Evolutionary conservation across 1,140 invertebrate species (phyloP).

Genomic region (Plectus sambesii): DNA sequence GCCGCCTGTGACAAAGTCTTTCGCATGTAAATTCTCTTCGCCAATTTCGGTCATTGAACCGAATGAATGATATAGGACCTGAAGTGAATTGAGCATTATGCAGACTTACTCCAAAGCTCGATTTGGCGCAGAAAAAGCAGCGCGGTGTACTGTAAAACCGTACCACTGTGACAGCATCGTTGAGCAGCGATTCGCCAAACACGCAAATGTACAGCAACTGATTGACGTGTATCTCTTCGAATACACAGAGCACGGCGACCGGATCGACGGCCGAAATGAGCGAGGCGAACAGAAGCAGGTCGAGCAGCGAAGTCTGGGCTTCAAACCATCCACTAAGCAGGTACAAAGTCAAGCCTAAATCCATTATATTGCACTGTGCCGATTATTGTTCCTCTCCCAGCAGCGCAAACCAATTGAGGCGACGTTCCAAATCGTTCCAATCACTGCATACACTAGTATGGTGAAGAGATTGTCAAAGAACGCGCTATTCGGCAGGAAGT

Average conservation of each 20-base stretch:
- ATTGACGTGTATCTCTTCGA: constrained; percentile 48
- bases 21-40: constrained; percentile 21
- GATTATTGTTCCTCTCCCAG: no score
- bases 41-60: constrained; percentile 31
- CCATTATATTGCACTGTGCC: background rate
- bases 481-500: constrained; percentile 86
- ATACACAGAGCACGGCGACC: constrained; percentile 57
- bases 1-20: constrained; percentile 30
- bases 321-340: constrained; percentile 17
- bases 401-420: constrained; percentile 16
- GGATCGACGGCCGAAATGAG: constrained; percentile 97
- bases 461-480: constrained; percentile 94
- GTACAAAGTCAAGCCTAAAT: constrained; percentile 20
- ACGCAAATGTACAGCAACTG: constrained; percentile 95
- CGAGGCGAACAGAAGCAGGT: constrained; percentile 77
- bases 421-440: constrained; percentile 51
- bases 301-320: constrained; percentile 17
- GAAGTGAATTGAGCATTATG: constrained; percentile 1
- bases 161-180: constrained; percentile 96
- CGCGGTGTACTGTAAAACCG: constrained; percentile 14
- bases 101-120: background rate
- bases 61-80: constrained; percentile 35
- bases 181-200: constrained; percentile 92
- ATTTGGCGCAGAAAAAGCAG: no score
- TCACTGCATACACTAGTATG: constrained; percentile 82